phyloP scores from a whole-genome alignment of 30 jellyfish, hydroid and myxozoan species.

The Aurelia coerulea region DNA sequence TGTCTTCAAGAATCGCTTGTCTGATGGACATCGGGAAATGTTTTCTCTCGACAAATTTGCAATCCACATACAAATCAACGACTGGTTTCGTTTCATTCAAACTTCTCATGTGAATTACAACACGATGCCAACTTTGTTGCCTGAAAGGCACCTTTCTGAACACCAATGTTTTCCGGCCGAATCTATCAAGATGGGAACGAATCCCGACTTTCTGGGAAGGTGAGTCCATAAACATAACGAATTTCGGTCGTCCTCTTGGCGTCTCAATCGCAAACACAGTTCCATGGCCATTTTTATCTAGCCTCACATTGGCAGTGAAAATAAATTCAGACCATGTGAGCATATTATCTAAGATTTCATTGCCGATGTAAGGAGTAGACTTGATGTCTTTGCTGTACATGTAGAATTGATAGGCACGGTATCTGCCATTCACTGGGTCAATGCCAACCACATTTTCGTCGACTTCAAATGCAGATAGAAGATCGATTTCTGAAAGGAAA shows the following conservation, averaged over 20 bases:
- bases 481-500: constrained; percentile 77
- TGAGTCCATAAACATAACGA: constrained; percentile 85
- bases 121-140: constrained; percentile 93
- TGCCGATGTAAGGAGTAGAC: constrained; percentile 61
- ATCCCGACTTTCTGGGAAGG: constrained; percentile 87
- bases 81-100: constrained; percentile 72
- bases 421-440: constrained; percentile 82
- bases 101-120: constrained; percentile 70
- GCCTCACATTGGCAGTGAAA: constrained; percentile 79
- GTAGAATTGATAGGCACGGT: constrained; percentile 93
- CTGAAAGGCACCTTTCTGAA: constrained; percentile 82
- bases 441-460: constrained; percentile 87
- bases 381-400: constrained; percentile 90
- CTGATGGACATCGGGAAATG: constrained; percentile 66
- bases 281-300: constrained; percentile 88
- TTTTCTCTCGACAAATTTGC: constrained; percentile 76
- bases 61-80: constrained; percentile 84
- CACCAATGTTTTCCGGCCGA: constrained; percentile 60
- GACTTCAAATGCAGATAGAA: constrained; percentile 83
- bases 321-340: constrained; percentile 84
- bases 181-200: constrained; percentile 70
- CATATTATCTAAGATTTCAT: constrained; percentile 77
- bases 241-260: constrained; percentile 67
- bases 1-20: constrained; percentile 71
- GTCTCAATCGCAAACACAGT: constrained; percentile 82